These are phyloP conservation scores for Amblyraja radiata DNA, from an alignment of 2,797 vertebrate genomes.

Conservation along the genomic window DNA sequence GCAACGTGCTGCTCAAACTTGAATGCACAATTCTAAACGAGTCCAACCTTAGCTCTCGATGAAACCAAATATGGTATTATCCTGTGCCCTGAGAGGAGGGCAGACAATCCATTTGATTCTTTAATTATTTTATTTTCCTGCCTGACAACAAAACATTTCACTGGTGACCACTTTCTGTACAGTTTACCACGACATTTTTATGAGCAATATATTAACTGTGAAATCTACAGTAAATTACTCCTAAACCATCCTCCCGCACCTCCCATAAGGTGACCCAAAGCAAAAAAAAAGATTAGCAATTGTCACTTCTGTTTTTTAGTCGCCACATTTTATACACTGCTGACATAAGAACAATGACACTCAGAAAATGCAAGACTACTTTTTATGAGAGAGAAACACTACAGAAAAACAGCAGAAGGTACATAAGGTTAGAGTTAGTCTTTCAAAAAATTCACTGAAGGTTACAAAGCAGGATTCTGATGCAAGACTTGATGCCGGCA, in stretches of 20 bases:
- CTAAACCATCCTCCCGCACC: not conserved
- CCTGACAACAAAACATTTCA: not conserved
- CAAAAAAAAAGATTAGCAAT: not conserved
- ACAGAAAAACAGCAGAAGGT: not conserved
- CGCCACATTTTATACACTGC: not conserved
- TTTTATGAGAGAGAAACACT: not conserved
- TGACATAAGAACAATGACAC: not conserved
- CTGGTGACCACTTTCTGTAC: not conserved
- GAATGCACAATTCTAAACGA: not conserved
- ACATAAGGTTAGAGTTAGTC: not conserved
- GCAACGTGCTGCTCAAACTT: not conserved
- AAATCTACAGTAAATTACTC: not conserved
- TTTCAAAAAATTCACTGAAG: not conserved
- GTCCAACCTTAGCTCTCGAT: not conserved
- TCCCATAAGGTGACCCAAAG: not conserved
- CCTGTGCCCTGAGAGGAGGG: not conserved
- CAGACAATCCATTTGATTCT: not conserved
- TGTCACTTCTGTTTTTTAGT: too few relatives aligned
- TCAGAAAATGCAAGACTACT: not conserved
- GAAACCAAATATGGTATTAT: not conserved
- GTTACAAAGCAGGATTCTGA: not conserved
- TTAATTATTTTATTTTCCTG: not conserved
- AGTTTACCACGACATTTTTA: not conserved
- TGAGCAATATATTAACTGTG: not conserved
- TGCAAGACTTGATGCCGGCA: constrained; percentile 14